phyloP scores from a whole-genome alignment of 1,140 invertebrate genomes.

The Drosophila erecta region DNA sequence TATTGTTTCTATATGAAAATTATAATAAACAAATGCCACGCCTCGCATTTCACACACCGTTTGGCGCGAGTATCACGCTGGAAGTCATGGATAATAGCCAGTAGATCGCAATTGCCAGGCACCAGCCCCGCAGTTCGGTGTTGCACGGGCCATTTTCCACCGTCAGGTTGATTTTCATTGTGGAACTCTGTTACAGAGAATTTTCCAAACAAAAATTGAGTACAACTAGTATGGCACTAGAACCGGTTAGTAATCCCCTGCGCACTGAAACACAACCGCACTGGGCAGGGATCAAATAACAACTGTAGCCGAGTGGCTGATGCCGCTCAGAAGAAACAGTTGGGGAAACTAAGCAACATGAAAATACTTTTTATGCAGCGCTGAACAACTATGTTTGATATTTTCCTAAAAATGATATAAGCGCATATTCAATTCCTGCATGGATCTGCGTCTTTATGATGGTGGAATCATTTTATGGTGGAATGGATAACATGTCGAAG shows the following conservation, averaged over 20 bases:
- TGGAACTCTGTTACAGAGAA: not conserved
- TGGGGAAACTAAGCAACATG: slow-evolving; percentile 3
- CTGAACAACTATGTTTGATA: not conserved
- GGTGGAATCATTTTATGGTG: too few relatives aligned
- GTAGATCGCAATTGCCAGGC: slow-evolving; percentile 62
- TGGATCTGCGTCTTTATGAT: too few relatives aligned
- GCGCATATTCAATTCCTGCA: too few relatives aligned
- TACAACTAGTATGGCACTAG: not conserved
- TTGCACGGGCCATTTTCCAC: slow-evolving; percentile 64
- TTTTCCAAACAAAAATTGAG: slow-evolving; percentile 1
- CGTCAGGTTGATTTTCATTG: slow-evolving; percentile 62
- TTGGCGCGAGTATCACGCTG: slow-evolving; percentile 34
- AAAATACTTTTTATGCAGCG: not conserved
- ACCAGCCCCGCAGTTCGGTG: slow-evolving; percentile 57
- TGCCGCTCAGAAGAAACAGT: slow-evolving; percentile 9
- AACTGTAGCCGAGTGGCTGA: slow-evolving; percentile 24
- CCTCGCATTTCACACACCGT: slow-evolving; percentile 50
- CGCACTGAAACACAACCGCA: slow-evolving; percentile 13
- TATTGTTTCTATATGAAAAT: slow-evolving; percentile 23
- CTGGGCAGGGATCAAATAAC: slow-evolving; percentile 9
- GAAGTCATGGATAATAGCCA: slow-evolving; percentile 35
- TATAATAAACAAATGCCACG: slow-evolving; percentile 38
- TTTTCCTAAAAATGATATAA: not conserved
- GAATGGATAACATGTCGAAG: too few relatives aligned
- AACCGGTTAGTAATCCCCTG: slow-evolving; percentile 27